Evolutionary conservation across 2,888 invertebrate genomes (phyloP).

Genomic region (Tricholauxania praeusta): DNA sequence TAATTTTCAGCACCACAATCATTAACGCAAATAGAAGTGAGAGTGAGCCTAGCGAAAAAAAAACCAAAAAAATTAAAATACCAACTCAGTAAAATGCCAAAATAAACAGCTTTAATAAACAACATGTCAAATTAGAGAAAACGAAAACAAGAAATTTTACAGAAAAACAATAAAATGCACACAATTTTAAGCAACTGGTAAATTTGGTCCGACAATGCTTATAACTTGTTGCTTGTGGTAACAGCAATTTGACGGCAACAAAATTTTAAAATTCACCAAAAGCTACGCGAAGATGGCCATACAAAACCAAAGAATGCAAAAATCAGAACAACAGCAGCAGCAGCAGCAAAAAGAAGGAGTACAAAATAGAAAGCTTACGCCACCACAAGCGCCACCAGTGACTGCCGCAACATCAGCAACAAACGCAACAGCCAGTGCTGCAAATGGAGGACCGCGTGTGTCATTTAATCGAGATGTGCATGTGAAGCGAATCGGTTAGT

Average conservation of each 20-base stretch:
- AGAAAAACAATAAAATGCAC: constrained; percentile 12
- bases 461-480: constrained; percentile 93
- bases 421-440: constrained; percentile 32
- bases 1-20: constrained; percentile 52
- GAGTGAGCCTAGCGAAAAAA: constrained; percentile 32
- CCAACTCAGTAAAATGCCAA: background rate
- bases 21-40: constrained; percentile 41
- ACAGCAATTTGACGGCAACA: constrained; percentile 35
- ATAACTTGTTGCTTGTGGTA: constrained; percentile 19
- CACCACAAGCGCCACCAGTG: constrained; percentile 25
- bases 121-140: background rate
- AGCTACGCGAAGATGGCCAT: constrained; percentile 46
- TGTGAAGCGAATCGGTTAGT: constrained; percentile 90
- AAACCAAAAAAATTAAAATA: background rate
- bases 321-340: constrained; percentile 46
- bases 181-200: constrained; percentile 30
- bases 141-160: constrained; percentile 16
- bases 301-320: constrained; percentile 49
- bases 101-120: background rate
- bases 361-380: constrained; percentile 3
- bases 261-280: constrained; percentile 50
- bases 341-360: constrained; percentile 27
- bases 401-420: constrained; percentile 40
- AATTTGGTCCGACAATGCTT: constrained; percentile 10
- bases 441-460: constrained; percentile 78